phyloP scores from a whole-genome alignment of 2,797 vertebrate species.

The Hybognathus amarus region DNA sequence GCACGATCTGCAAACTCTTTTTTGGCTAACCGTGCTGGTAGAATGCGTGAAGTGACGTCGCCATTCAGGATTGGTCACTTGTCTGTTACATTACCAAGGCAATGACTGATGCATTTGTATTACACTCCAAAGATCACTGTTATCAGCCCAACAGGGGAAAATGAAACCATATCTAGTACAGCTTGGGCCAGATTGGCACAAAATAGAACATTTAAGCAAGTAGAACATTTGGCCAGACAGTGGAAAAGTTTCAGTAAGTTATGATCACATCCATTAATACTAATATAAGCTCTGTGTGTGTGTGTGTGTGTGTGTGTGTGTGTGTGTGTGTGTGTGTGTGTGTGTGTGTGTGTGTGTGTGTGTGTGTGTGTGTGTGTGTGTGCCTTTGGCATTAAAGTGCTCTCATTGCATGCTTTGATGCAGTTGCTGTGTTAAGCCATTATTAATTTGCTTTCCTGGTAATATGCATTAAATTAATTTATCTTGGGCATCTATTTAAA shows the following conservation, averaged over 20 bases:
- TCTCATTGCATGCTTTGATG: slow-evolving; percentile 55
- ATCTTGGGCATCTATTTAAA: neutral
- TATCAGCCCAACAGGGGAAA: neutral
- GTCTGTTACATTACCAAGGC: neutral
- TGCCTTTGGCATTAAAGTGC: slow-evolving; percentile 47
- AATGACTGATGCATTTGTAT: neutral
- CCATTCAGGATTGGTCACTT: neutral
- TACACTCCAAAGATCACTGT: neutral
- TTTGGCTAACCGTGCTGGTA: neutral
- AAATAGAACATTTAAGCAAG: neutral
- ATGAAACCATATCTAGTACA: neutral
- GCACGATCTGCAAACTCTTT: neutral
- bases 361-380: slow-evolving; percentile 33
- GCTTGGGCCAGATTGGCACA: neutral
- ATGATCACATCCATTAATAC: too few relatives aligned
- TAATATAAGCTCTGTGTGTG: too few relatives aligned
- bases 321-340: slow-evolving; percentile 43
- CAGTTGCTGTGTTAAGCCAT: slow-evolving; percentile 50
- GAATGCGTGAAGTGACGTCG: neutral
- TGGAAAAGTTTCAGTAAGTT: slow-evolving; percentile 30
- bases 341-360: slow-evolving; percentile 38
- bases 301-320: neutral
- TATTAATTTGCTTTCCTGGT: slow-evolving; percentile 11
- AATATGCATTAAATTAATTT: neutral
- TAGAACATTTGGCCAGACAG: neutral